Evolutionary conservation across 2,888 invertebrate genomes (phyloP).

Genomic region (Scaptomyza caliginosa): DNA sequence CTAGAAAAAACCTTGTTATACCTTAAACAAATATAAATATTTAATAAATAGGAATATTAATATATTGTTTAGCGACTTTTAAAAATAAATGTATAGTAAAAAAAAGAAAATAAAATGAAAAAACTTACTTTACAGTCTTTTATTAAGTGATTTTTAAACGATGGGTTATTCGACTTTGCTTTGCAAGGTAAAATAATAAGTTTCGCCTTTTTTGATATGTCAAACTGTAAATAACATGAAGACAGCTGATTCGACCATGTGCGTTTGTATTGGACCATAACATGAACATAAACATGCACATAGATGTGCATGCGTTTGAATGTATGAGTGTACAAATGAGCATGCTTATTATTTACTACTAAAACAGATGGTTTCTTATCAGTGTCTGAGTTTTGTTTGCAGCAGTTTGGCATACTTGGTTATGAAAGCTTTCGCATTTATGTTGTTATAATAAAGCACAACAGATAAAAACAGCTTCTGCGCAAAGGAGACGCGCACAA

Average conservation of each 20-base stretch:
- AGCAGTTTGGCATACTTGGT: conserved; percentile 12
- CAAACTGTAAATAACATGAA: background rate
- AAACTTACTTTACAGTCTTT: background rate
- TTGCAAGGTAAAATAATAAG: background rate
- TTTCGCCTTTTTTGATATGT: background rate
- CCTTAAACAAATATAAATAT: background rate
- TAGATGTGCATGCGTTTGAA: background rate
- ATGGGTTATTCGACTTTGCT: no score
- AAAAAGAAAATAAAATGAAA: background rate
- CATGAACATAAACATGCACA: background rate
- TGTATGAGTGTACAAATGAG: background rate
- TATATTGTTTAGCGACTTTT: background rate
- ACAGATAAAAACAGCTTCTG: conserved; percentile 39
- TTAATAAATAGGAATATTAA: background rate
- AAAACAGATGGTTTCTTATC: conserved; percentile 53
- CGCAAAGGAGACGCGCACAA: conserved; percentile 43
- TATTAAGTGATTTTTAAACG: no score
- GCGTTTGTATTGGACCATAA: background rate
- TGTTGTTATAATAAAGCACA: conserved; percentile 43
- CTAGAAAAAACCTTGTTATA: background rate
- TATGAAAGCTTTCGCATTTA: conserved; percentile 28
- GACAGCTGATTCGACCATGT: background rate
- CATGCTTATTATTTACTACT: conserved; percentile 31
- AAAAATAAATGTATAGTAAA: background rate
- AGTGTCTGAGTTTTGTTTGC: conserved; percentile 18